Evolutionary conservation across 1,140 invertebrate genomes (phyloP), one percentile per base, ranked within the genome.

Genomic region (Bombus picipes): DNA sequence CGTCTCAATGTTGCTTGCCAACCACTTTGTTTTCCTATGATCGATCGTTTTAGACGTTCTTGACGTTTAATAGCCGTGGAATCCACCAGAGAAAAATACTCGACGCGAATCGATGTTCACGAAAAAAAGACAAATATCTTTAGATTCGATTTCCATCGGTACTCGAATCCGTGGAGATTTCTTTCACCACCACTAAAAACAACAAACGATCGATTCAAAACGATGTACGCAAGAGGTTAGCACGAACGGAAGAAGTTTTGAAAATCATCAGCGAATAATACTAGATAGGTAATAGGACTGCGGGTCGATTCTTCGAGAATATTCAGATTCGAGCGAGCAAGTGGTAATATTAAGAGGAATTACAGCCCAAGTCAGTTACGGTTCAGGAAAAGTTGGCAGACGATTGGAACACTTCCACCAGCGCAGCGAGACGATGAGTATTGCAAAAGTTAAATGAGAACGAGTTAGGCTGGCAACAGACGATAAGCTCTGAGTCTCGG

Each of bases 381-480:
- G 41, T 75, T 37, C 73, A 18, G 43, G 41, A 75, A 77, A 83
- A 65, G 70, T 83, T 47, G 18, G 8, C 13, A 34, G 32, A 65
- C 68, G 53, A 85, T 85, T n/a, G 76, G 76, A 37, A 81, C 34
- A 37, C 28, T 73, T 66, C 57, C 37, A n/a, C 37, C 71, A n/a
- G 37, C 22, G 32, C 25, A 10, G 37, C 22, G 37, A 65, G 65
- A 53, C 53, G 73, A 81, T 37, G n/a, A 68, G 25, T 82, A 71
- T 85, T 82, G 65, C 62, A 37, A 85, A 89, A 90, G 85, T 87
- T 89, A 87, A 90, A 89, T 89, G 89, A 68, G 83, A 84, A 81
- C 43, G 78, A 89, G 79, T 90, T 89, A 90, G 89, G 82, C 86
- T 88, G 86, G 66, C 83, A 90, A 87, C 77, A 85, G 70, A 78